A percentile compares a stretch with the other conserved stretches of the same genome.
Conservation (phyloP, 2,797 vertebrate genomes). For the Gambelia wislizenii region DNA sequence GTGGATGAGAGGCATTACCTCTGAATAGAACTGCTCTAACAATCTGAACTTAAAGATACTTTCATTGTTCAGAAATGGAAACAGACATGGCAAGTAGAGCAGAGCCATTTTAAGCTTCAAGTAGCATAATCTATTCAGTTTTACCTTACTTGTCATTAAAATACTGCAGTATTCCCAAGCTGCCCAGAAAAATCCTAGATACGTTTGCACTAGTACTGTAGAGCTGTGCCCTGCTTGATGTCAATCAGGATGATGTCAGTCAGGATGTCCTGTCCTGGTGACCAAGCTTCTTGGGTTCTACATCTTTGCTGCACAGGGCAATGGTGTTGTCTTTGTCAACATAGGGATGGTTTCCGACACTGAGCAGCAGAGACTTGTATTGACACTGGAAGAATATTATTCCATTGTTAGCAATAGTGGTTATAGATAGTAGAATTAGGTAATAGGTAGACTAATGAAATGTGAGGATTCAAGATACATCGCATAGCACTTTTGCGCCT, state of each 20-base stretch:
- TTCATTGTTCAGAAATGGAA: constrained; percentile 5
- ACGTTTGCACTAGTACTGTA: background rate
- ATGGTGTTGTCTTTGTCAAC: background rate
- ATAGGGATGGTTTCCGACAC: no score
- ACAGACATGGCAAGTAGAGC: background rate
- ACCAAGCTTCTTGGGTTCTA: background rate
- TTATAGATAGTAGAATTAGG: no score
- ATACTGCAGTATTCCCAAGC: background rate
- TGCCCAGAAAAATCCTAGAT: background rate
- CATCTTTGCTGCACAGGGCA: background rate
- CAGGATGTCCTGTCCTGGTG: no score
- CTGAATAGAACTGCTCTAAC: background rate
- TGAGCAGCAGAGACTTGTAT: background rate
- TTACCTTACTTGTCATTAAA: background rate
- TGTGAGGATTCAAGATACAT: background rate
- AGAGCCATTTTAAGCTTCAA: background rate
- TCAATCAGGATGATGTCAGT: background rate
- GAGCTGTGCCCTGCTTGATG: background rate
- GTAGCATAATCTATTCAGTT: background rate
- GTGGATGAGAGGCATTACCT: background rate
- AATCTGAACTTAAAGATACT: background rate
- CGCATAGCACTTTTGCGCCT: background rate
- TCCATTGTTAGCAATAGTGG: background rate
- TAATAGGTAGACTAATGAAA: background rate
- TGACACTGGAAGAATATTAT: background rate